Base-by-base conservation (phyloP, 2,797 vertebrate species). In the Amazona finschi region DNA sequence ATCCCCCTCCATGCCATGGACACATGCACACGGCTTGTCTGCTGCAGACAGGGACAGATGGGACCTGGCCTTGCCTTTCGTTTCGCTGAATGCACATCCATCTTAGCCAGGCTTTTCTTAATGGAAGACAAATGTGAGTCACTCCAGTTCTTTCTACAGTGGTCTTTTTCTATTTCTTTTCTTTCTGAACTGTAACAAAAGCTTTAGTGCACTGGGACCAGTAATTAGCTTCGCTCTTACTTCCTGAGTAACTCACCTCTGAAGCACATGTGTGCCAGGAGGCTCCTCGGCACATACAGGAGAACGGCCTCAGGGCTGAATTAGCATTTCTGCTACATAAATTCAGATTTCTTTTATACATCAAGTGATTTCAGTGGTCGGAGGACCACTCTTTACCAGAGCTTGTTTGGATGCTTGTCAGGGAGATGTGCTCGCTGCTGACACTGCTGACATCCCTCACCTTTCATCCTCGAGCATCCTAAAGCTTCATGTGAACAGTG, bases 21-120 rank as follows among this genome's bases (percentile, higher is more conserved):
- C 22, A 7, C 1, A 0, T 1, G 18, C 43, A 1, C 21, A 6
- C 0, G 0, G 13, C 0, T 0, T 8, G 57, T 36, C 74, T 14
- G 43, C 66, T 61, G 67, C 69, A 71, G 89, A 50, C 65, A 15
- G 25, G 85, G 85, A 76, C 67, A 89, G 87, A 88, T 75, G 90
- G 86, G 53, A 58, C 70, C 66, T 41, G 50, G 53, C 25, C 1
- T 61, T 85, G 20, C 83, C 85, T 80, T 61, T 55, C 8, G 1
- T 33, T 79, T 46, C 43, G 52, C 81, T 79, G 84, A 86, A 72
- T 6, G 27, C 88, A 69, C 76, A 62, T 80, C 58, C 72, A 9
- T 81, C 91, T 95, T 5, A 41, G 9, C 50, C 87, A 66, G 70
- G 16, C 77, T 75, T 84, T 78, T 79, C 80, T 82, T 43, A 16